Percentiles rank a stretch among this genome's conserved stretches.
Evolutionary conservation across 1,140 invertebrate species (phyloP).

Genomic region (Zaprionus inermis): DNA sequence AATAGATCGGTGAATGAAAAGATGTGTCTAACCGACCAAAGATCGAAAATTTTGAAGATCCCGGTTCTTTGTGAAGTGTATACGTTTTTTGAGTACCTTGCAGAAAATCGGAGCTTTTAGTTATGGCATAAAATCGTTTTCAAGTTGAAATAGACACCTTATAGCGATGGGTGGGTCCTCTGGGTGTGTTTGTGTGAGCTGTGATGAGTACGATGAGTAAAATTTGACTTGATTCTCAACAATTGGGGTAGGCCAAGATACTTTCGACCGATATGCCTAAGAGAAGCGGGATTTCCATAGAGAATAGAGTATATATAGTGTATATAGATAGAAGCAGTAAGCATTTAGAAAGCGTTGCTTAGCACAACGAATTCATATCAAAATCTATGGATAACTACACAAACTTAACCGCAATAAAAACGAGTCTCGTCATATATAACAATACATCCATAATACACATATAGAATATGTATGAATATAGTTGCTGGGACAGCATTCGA

Average conservation of each 20-base stretch:
- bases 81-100: constrained; percentile 48
- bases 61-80: constrained; percentile 36
- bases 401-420: constrained; percentile 61
- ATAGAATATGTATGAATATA: constrained; percentile 36
- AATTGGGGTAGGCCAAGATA: constrained; percentile 27
- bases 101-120: constrained; percentile 68
- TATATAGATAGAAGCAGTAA: constrained; percentile 20
- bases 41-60: background rate
- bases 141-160: constrained; percentile 36
- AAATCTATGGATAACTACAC: constrained; percentile 55
- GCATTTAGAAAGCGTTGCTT: constrained; percentile 5
- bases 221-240: constrained; percentile 16
- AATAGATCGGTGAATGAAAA: constrained; percentile 17
- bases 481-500: constrained; percentile 3
- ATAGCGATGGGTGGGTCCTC: constrained; percentile 65
- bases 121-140: constrained; percentile 65
- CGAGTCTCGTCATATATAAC: constrained; percentile 29
- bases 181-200: background rate
- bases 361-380: constrained; percentile 47
- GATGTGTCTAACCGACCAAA: constrained; percentile 12
- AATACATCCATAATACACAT: constrained; percentile 30
- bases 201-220: background rate
- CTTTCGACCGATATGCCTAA: constrained; percentile 22
- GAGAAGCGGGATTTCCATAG: constrained; percentile 46
- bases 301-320: constrained; percentile 24